These are phyloP conservation scores for Achatina immaculata DNA, from an alignment of 1,140 invertebrate genomes.

Conservation along the genomic window DNA sequence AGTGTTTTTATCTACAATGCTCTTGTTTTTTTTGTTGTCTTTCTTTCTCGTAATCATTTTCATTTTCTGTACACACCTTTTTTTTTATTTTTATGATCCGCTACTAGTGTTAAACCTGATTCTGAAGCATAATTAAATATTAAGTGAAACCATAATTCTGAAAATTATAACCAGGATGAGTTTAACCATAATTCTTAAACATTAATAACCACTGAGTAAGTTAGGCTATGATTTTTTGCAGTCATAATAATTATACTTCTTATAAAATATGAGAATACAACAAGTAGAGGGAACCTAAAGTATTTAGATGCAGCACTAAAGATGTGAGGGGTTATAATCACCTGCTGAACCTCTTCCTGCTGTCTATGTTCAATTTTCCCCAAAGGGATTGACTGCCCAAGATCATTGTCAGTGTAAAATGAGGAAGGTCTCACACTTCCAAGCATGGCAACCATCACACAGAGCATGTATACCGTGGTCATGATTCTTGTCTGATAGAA, in stretches of 20 bases:
- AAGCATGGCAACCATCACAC: not conserved
- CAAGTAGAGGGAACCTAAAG: not conserved
- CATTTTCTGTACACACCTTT: no score
- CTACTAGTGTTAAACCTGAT: no score
- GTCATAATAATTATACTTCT: not conserved
- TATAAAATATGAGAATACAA: not conserved
- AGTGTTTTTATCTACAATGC: no score
- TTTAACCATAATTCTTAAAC: not conserved
- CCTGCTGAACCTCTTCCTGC: constrained; percentile 30
- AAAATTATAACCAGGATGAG: not conserved
- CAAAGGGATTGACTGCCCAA: constrained; percentile 31
- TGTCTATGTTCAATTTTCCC: constrained; percentile 23
- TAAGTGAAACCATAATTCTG: not conserved
- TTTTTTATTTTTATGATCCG: no score
- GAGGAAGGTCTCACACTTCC: not conserved
- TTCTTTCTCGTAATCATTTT: no score
- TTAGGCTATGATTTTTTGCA: not conserved
- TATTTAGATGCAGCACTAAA: not conserved
- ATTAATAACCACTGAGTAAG: not conserved
- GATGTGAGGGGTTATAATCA: not conserved
- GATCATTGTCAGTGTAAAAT: constrained; percentile 36
- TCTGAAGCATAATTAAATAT: no score
- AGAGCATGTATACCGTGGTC: not conserved
- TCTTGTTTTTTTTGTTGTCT: no score
- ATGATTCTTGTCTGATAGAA: no score